Evolutionary conservation across 2,113 vertebrate genomes (phyloP), one percentile per base, ranked within the genome.

Genomic region (Naja naja): DNA sequence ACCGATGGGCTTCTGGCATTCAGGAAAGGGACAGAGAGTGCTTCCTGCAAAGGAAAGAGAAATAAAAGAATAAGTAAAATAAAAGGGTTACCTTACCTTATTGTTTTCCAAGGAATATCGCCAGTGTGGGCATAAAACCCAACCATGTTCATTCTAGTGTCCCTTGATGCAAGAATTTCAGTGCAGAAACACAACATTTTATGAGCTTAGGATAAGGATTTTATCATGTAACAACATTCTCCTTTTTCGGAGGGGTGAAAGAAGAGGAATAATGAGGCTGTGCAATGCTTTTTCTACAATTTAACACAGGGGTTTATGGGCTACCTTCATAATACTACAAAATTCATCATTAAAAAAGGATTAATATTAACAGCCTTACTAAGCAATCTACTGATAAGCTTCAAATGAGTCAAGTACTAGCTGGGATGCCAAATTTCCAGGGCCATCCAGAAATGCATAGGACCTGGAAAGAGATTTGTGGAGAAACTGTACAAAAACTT

Each of bases 1-100:
- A 96, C 97, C 88, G 86, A 95, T 30, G 74, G 52, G 0, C 97
- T 97, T 81, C 93, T 97, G 20, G 96, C 98, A 91, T 98, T 96
- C 85, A 98, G 96, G 18, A 90, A 92, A 55, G 94, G 94, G 1
- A 14, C 52, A 27, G 95, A 94, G n/a, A 49, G 53, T 54, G 1
- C 23, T 0, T 86, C 93, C 94, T 95, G 60, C 27, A 91, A 85
- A 55, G 14, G 14, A 12, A 64, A 49, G 45, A 94, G 47, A 87
- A 16, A 43, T 18, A 14, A 30, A 34, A 12, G 10, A 52, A 87
- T 20, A 45, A 30, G 3, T 43, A 18, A 25, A 89, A 39, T 43
- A 88, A 14, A 53, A 81, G 12, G 52, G 5, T 3, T 52, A 49
- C 52, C 22, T 74, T 49, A 34, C 30, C 49, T 30, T 22, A 86